Evolutionary conservation across 2,888 invertebrate species (phyloP), one percentile per base, ranked within the genome.

Genomic region (Octonoba sinensis): DNA sequence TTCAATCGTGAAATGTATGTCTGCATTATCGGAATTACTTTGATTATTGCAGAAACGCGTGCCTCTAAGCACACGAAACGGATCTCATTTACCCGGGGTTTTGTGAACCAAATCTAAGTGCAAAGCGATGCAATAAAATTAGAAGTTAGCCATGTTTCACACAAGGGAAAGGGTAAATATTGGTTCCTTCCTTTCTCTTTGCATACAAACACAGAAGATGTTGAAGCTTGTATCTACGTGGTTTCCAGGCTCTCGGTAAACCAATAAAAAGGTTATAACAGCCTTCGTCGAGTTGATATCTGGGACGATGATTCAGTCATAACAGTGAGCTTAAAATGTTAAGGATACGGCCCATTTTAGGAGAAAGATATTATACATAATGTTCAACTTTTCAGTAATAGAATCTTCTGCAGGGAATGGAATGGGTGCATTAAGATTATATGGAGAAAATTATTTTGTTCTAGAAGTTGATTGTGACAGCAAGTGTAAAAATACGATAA

Each of bases 21-120:
- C 69, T n/a, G n/a, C 13, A n/a, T 22, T 47, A 49, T 20, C 24
- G 22, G 59, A 71, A 71, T 59, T n/a, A 22, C 46, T 69, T 59
- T 71, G 59, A 59, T 59, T 71, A 71, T 59, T 71, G 57, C 18
- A 16, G 20, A 46, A 64, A 64, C 36, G 36, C 36, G 62, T 24
- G 24, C 65, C 24, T 54, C 49, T 27, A 12, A 36, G 44, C 44
- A 36, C 20, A n/a, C 12, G 59, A 60, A 24, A 27, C 59, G 22
- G 64, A 36, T 18, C 64, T 46, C 64, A 36, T 64, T 64, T 64
- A 11, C n/a, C n/a, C 18, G 16, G 44, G n/a, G n/a, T 15, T 64
- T 64, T 44, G 64, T 18, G 64, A 64, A 64, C 46, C 44, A 46
- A 36, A 27, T 64, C 18, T n/a, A 64, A 64, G 44, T 18, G 59